These are phyloP conservation scores for Helicolenus hilgendorfi DNA, from an alignment of 2,797 vertebrate species.

Conservation along the genomic window DNA sequence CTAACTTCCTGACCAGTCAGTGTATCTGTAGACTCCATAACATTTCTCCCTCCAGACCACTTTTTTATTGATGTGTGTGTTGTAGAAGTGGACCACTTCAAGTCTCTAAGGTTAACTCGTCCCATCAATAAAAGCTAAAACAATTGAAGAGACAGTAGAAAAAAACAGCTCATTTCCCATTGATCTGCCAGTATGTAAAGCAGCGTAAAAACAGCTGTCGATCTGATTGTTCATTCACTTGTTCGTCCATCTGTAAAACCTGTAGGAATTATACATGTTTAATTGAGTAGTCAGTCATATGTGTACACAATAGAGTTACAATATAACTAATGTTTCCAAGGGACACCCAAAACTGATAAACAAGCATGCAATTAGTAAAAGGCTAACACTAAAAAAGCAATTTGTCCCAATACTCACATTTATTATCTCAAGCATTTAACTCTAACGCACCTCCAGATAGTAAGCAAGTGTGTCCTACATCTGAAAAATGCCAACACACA, in stretches of 20 bases:
- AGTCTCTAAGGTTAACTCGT: conserved; percentile 32
- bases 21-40: conserved; percentile 56
- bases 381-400: not conserved
- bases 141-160: not conserved
- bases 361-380: not conserved
- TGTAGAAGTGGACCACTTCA: conserved; percentile 31
- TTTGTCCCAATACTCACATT: not conserved
- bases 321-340: not conserved
- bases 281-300: not conserved
- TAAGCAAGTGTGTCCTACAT: not conserved
- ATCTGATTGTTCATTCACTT: not conserved
- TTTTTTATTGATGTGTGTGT: conserved; percentile 47
- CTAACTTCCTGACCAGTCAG: conserved; percentile 65
- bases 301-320: not conserved
- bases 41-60: conserved; percentile 48
- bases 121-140: conserved; percentile 13
- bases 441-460: not conserved
- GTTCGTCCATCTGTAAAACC: not conserved
- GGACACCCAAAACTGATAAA: not conserved
- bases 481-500: not conserved
- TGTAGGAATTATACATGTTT: not conserved
- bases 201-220: not conserved
- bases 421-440: not conserved
- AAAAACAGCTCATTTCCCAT: not conserved
- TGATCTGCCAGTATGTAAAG: not conserved